phyloP scores from a whole-genome alignment of 2,888 invertebrate genomes.

The Calameuta idolon region DNA sequence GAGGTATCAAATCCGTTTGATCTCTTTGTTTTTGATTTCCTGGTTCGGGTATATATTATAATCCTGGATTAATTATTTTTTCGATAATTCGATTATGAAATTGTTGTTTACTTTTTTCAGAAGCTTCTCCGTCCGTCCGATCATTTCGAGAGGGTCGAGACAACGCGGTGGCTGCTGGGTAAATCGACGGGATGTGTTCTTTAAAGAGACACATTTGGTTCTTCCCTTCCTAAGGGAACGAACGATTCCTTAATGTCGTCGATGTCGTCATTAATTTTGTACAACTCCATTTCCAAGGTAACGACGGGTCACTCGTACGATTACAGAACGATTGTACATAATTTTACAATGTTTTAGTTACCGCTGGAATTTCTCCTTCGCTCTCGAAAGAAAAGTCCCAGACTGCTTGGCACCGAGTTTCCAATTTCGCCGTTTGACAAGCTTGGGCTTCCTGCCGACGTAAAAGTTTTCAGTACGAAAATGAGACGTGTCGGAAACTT shows the following conservation, averaged over 20 bases:
- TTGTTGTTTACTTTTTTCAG: no score
- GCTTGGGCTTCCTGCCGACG: slow-evolving; percentile 38
- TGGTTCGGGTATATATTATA: no score
- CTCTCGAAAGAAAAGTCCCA: slow-evolving; percentile 7
- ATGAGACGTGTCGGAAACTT: neutral
- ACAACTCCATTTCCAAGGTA: neutral
- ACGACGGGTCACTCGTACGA: neutral
- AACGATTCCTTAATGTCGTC: neutral
- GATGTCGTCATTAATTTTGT: neutral
- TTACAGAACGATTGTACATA: neutral
- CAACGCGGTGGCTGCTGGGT: no score
- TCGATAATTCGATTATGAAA: no score
- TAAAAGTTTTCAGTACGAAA: neutral
- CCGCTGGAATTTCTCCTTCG: neutral
- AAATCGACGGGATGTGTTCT: no score
- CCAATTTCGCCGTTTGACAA: slow-evolving; percentile 35
- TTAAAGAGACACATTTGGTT: neutral
- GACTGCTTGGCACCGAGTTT: slow-evolving; percentile 43
- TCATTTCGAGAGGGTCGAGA: no score
- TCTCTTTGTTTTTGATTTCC: no score
- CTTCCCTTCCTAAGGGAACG: no score
- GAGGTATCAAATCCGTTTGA: no score
- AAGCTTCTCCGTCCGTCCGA: no score
- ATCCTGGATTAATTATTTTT: no score
- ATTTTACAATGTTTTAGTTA: neutral